Base-by-base conservation (phyloP, 2,797 vertebrate species). In the Sphenodon punctatus region DNA sequence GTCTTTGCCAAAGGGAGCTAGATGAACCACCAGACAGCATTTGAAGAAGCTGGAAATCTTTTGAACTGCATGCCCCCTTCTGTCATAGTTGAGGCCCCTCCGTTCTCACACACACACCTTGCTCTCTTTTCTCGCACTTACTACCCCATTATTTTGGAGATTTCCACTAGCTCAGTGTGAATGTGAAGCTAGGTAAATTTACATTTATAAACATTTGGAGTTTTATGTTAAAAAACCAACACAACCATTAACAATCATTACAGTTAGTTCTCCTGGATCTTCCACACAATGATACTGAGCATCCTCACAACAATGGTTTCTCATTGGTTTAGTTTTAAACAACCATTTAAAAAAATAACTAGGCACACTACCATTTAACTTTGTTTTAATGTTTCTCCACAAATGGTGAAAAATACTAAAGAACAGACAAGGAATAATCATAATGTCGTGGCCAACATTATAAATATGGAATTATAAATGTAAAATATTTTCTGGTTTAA, bases 401-500 rank as follows among this genome's bases (percentile, higher is more conserved):
- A 95, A 96, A 95, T 92, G 94, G 95, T 95, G 96, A 96, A 96
- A 95, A 95, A 95, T 96, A 95, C 96, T 95, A 95, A 95, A 95
- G 94, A 94, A 95, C 94, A 95, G 95, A 96, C 93, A 91, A 95
- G 95, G 95, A 92, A 95, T 93, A 91, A 89, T 94, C 95, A 96
- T 96, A 96, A 96, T 96, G 95, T 94, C 94, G 95, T 89, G 91
- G 87, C 90, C 95, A 94, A 95, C 96, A 96, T 96, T 95, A 97
- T 97, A 97, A 97, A 97, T 97, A 98, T 96, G 97, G 97, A 98
- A 98, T 97, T 97, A 98, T 97, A 99, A 98, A 98, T 98, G 97
- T 98, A 98, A 98, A 96, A 96, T 95, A 92, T 96, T 93, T 89
- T 96, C 94, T 95, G 94, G 93, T 95, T 96, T 97, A 97, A 98